Base-by-base conservation (phyloP, 1,140 invertebrate genomes). In the Euwallacea fornicatus region DNA sequence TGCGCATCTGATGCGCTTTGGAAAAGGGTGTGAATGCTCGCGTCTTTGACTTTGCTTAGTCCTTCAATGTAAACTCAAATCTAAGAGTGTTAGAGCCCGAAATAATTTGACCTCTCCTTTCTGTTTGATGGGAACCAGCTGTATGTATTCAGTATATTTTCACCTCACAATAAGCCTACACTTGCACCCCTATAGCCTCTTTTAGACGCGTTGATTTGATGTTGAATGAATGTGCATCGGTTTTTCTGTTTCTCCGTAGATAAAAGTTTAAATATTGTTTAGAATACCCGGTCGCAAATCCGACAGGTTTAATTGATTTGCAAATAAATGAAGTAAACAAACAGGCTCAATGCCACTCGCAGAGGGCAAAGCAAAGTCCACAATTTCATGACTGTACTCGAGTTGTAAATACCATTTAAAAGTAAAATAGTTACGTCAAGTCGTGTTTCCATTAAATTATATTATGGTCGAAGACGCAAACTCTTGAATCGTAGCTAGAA, bases 41-140 rank as follows among this genome's bases (percentile, higher is more conserved):
- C 70, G 70, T 56, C 61, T 63, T 47, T 67, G 70, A 66, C 70
- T 72, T 72, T 72, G 21, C 46, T 72, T 72, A 72, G 70, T 72
- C 70, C 70, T 72, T 72, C 70, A 59, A 66, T 71, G 64, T 60
- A 66, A 67, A 60, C 64, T 7, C 42, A 72, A 56, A 72, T 55
- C 42, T 42, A 53, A 55, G 13, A 61, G 70, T 72, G 63, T 62
- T 66, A 67, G 21, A 41, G 54, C 42, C 44, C 41, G 55, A 69
- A 69, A 63, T 56, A 54, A 46, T 55, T 9, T n/a, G 10, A 11
- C 60, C 33, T 8, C 21, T 47, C 10, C 13, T 50, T 58, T 15
- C 21, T 11, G 42, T 72, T 71, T 72, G 41, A 67, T 72, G 65
- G 63, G 61, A 72, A 72, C 56, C 70, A 72, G 55, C 70, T 72